These are phyloP conservation scores for Crypturellus tataupa DNA, from an alignment of 2,797 vertebrate species.

Conservation along the genomic window DNA sequence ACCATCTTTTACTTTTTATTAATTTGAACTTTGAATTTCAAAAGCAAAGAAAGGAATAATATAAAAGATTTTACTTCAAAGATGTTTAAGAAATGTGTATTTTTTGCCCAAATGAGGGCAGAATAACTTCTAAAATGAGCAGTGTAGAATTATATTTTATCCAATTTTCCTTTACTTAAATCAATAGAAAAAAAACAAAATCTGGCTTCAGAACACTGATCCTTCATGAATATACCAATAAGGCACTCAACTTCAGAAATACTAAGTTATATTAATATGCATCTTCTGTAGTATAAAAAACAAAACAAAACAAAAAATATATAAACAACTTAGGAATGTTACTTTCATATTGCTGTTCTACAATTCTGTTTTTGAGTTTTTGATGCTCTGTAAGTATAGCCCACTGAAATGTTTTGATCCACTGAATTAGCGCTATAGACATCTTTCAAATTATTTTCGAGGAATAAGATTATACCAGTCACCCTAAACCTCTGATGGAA, in stretches of 20 bases:
- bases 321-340: background rate
- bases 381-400: background rate
- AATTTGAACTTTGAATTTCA: background rate
- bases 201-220: background rate
- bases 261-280: background rate
- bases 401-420: background rate
- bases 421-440: background rate
- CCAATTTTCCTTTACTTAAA: background rate
- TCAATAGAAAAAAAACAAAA: background rate
- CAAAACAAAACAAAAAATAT: background rate
- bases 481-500: background rate
- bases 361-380: background rate
- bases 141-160: background rate
- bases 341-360: background rate
- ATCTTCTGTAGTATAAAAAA: background rate
- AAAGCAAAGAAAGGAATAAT: background rate
- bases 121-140: background rate
- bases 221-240: background rate
- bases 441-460: background rate
- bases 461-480: background rate
- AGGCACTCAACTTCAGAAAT: background rate
- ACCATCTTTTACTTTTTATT: background rate
- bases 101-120: background rate
- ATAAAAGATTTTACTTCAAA: too few relatives aligned
- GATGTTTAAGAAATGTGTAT: rapidly evolving